Base-by-base conservation (phyloP, 2,888 invertebrate species). In the Caenorhabditis uteleia region DNA sequence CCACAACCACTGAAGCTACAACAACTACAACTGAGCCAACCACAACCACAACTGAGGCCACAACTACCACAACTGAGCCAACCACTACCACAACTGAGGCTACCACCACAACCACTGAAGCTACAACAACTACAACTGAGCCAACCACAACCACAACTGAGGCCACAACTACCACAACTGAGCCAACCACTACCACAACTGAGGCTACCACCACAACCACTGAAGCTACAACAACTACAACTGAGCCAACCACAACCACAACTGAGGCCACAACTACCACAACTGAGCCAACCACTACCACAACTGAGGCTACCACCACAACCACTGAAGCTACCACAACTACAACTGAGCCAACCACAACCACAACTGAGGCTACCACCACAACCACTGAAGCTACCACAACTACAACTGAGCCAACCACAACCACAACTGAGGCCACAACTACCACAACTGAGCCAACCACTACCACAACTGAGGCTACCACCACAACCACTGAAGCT, bases 211-310 rank as follows among this genome's bases (percentile, higher is more conserved):
- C 46, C 6, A 46, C 46, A 3, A 25, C 47, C 3, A 36, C 47
- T 16, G 40, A 45, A 29, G 18, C 40, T 3, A 21, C 42, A 1
- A 31, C 53, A 2, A 25, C 53, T 21, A 60, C 60, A 20, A 59
- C 47, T 18, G 48, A 25, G 1, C 34, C 31, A 38, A 59, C 53
- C 5, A 51, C 47, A 14, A 40, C 50, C 20, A 42, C 59, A n/a
- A 55, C 61, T 0, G 38, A 48, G 14, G 14, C 36, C 16, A 18
- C 56, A 31, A 42, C 48, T 2, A 56, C 56, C 3, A 47, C 56
- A 3, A 27, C 16, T 12, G 20, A 31, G 1, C 20, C 51, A 3
- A 49, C 54, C 1, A 60, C 55, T 10, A 55, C 54, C 12, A 39
- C 51, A 14, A 34, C 31, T 14, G 39, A 14, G 31, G 14, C 45